These are phyloP conservation scores for Microplitis manilae DNA, from an alignment of 2,888 invertebrate genomes.

Conservation along the genomic window DNA sequence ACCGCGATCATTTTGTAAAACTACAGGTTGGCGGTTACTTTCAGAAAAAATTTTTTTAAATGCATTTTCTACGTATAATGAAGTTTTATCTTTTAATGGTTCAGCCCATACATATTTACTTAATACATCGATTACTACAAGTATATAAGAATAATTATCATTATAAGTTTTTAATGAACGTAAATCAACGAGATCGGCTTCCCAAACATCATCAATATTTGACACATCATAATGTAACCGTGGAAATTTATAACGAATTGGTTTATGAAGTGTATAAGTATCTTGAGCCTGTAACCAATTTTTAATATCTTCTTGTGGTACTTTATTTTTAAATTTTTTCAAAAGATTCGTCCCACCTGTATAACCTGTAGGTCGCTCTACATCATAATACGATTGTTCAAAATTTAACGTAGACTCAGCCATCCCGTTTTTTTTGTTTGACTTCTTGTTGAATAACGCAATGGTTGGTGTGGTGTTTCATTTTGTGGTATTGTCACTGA, in stretches of 20 bases:
- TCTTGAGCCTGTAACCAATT: conserved; percentile 7
- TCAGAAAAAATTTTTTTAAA: not conserved
- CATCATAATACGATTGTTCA: not conserved
- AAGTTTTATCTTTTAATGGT: conserved; percentile 45
- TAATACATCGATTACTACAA: not conserved
- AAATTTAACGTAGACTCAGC: not conserved
- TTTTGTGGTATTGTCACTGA: too few relatives aligned
- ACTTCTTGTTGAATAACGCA: too few relatives aligned
- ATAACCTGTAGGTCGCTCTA: conserved; percentile 31
- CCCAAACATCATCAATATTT: conserved; percentile 46
- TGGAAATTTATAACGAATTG: conserved; percentile 25
- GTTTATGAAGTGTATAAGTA: not conserved
- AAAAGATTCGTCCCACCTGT: conserved; percentile 21
- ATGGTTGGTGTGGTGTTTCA: too few relatives aligned
- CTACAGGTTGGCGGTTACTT: too few relatives aligned
- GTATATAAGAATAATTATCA: conserved; percentile 40
- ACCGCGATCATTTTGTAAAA: not conserved
- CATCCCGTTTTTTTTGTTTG: too few relatives aligned
- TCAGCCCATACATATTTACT: conserved; percentile 48
- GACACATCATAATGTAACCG: conserved; percentile 27
- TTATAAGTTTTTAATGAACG: conserved; percentile 38
- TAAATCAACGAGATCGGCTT: conserved; percentile 39
- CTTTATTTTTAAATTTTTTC: conserved; percentile 12
- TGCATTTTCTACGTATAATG: not conserved
- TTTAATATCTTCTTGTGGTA: conserved; percentile 22